Evolutionary conservation across 2,888 invertebrate genomes (phyloP).

Genomic region (Plagiodera versicolora): DNA sequence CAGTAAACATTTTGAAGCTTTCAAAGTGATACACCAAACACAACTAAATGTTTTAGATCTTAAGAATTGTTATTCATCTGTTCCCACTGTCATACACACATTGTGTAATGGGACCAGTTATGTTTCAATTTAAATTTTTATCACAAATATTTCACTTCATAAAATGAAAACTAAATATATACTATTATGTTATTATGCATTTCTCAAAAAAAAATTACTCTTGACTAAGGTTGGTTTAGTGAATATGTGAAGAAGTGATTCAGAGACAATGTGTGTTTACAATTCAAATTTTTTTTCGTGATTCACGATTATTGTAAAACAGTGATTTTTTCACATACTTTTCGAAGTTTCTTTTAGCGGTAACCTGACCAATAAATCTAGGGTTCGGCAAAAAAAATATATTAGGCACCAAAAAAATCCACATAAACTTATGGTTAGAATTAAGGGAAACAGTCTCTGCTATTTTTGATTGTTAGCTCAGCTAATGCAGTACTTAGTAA

Average conservation of each 20-base stretch:
- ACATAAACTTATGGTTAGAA: no score
- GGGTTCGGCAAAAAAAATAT: no score
- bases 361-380: no score
- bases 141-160: constrained; percentile 12
- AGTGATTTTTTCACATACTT: no score
- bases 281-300: no score
- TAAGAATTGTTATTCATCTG: constrained; percentile 7
- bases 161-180: constrained; percentile 4
- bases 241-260: background rate
- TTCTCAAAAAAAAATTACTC: background rate
- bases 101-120: constrained; percentile 2
- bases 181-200: background rate
- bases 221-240: background rate
- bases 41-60: constrained; percentile 7
- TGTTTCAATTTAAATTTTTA: constrained; percentile 5
- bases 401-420: no score
- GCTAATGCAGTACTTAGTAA: no score
- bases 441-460: no score
- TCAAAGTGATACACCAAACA: constrained; percentile 12
- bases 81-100: constrained; percentile 10
- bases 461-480: no score
- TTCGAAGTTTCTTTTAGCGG: no score
- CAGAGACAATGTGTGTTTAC: no score
- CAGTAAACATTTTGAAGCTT: constrained; percentile 11
- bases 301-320: no score